phyloP scores from a whole-genome alignment of 2,113 vertebrate genomes.

The Riparia riparia region DNA sequence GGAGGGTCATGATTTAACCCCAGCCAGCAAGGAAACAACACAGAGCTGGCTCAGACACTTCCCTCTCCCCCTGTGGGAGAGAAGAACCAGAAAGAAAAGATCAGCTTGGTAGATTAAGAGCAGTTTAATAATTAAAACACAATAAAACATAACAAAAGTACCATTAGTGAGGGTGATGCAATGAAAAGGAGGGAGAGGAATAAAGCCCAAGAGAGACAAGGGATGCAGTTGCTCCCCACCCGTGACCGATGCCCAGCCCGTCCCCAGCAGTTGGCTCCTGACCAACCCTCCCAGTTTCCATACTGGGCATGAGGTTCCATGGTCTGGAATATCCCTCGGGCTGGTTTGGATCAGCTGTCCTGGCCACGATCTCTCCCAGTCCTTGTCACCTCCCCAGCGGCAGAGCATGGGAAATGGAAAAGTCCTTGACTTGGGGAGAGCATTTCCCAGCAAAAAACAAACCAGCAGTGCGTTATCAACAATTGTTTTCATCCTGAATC shows the following conservation, averaged over 20 bases:
- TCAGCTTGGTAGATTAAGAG: neutral
- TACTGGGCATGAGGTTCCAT: neutral
- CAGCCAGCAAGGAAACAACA: neutral
- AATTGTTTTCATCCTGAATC: neutral
- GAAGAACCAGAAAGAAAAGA: neutral
- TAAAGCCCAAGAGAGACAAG: neutral
- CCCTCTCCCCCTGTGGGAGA: neutral
- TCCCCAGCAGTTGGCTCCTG: neutral
- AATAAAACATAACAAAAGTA: neutral
- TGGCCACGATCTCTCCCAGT: neutral
- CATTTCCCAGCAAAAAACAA: neutral
- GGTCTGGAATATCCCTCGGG: neutral
- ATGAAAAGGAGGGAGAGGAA: neutral
- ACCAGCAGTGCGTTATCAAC: neutral
- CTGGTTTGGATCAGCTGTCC: neutral
- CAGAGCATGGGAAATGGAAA: neutral
- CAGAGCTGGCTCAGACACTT: neutral
- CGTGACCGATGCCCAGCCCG: rapidly evolving
- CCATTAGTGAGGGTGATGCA: neutral
- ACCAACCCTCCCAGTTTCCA: neutral
- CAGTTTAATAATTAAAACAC: neutral
- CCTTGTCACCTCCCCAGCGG: neutral
- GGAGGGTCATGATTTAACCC: neutral
- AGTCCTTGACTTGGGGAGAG: neutral
- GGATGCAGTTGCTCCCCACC: neutral